Evolutionary conservation across 2,888 invertebrate species (phyloP).

Genomic region (Hipparchia semele): DNA sequence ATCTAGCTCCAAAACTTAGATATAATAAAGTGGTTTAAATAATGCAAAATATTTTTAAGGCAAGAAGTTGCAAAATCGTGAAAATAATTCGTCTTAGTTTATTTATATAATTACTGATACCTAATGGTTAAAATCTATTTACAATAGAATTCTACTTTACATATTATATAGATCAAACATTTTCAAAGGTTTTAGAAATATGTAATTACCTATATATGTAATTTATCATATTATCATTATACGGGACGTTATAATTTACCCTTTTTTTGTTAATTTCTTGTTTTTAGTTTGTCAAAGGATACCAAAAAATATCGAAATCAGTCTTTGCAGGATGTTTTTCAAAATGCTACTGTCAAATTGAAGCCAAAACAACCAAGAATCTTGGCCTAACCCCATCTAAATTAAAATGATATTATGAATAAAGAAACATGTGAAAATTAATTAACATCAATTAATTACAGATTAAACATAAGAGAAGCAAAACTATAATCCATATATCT

Average conservation of each 20-base stretch:
- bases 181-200: conserved; percentile 17
- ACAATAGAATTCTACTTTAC: conserved; percentile 7
- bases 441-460: no score
- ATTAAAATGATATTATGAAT: not conserved
- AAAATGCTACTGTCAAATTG: not conserved
- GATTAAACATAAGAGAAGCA: no score
- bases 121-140: conserved; percentile 13
- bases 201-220: not conserved
- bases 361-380: not conserved
- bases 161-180: not conserved
- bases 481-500: not conserved
- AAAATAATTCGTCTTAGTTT: not conserved
- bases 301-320: conserved; percentile 37
- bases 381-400: not conserved
- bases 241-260: conserved; percentile 33
- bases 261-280: conserved; percentile 26
- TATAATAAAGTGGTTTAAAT: not conserved
- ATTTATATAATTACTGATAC: not conserved
- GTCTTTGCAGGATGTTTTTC: conserved; percentile 34
- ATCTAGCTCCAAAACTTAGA: not conserved
- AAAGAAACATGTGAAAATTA: not conserved
- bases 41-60: not conserved
- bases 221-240: conserved; percentile 4
- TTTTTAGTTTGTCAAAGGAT: conserved; percentile 23
- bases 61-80: not conserved